Conservation (phyloP, 2,113 vertebrate genomes). For the Condylura cristata region DNA sequence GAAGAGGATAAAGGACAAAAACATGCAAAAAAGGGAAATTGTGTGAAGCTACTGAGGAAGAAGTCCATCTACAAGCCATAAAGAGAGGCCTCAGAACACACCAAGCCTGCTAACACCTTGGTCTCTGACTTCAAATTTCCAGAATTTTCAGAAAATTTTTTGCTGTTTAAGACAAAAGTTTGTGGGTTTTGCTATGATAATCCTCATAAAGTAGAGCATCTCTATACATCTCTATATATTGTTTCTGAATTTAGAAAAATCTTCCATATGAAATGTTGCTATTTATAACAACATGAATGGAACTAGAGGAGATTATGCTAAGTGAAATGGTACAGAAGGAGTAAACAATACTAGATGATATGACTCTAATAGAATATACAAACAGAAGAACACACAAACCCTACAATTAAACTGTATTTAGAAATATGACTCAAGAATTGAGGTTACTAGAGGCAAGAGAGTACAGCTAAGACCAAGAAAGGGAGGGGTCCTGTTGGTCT, state of each 20-base stretch:
- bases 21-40: background rate
- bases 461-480: no score
- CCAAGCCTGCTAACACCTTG: background rate
- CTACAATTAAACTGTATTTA: no score
- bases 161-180: background rate
- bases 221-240: background rate
- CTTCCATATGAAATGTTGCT: no score
- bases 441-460: no score
- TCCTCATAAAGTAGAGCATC: background rate
- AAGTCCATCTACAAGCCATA: background rate
- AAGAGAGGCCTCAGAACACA: background rate
- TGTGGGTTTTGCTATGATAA: background rate
- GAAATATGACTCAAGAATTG: no score
- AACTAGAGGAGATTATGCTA: no score
- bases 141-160: background rate
- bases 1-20: background rate
- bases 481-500: no score
- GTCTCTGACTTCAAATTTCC: background rate
- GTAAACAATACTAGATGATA: no score
- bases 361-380: no score
- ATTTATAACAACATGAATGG: no score
- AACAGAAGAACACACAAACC: no score
- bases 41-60: background rate
- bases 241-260: background rate
- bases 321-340: no score